phyloP scores from a whole-genome alignment of 1,140 invertebrate genomes.

The Mactra quadrangularis region DNA sequence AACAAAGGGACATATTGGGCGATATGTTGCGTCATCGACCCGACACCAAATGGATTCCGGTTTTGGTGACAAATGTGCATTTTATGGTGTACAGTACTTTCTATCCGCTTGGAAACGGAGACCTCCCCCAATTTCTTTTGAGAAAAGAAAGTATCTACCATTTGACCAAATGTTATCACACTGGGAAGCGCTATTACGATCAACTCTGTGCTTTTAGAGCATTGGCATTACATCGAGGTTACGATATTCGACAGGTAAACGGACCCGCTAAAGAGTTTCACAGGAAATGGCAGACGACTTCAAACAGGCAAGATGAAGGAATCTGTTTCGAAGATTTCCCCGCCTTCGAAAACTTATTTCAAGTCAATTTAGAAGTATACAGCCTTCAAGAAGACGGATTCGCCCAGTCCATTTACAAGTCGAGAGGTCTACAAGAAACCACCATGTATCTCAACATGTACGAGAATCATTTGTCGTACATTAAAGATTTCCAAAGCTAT shows the following conservation, averaged over 20 bases:
- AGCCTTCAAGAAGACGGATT: conserved; percentile 8
- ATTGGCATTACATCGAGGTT: conserved; percentile 8
- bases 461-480: conserved; percentile 9
- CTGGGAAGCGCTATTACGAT: conserved; percentile 8
- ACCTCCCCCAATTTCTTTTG: conserved; percentile 16
- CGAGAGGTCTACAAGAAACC: neutral
- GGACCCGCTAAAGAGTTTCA: neutral
- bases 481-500: conserved; percentile 17
- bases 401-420: conserved; percentile 73
- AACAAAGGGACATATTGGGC: neutral
- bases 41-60: conserved; percentile 47
- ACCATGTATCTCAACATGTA: neutral
- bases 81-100: conserved; percentile 29
- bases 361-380: conserved; percentile 29
- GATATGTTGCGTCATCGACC: conserved; percentile 12
- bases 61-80: conserved; percentile 36
- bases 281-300: neutral
- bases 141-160: conserved; percentile 34
- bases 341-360: conserved; percentile 8
- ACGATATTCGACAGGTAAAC: conserved; percentile 7
- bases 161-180: conserved; percentile 18
- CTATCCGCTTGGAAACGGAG: conserved; percentile 22
- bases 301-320: neutral
- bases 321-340: conserved; percentile 9
- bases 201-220: conserved; percentile 6